Percentiles rank a stretch among this genome's conserved stretches.
Evolutionary conservation across 2,797 vertebrate genomes (phyloP).

Genomic region (Rhabdomys pumilio): DNA sequence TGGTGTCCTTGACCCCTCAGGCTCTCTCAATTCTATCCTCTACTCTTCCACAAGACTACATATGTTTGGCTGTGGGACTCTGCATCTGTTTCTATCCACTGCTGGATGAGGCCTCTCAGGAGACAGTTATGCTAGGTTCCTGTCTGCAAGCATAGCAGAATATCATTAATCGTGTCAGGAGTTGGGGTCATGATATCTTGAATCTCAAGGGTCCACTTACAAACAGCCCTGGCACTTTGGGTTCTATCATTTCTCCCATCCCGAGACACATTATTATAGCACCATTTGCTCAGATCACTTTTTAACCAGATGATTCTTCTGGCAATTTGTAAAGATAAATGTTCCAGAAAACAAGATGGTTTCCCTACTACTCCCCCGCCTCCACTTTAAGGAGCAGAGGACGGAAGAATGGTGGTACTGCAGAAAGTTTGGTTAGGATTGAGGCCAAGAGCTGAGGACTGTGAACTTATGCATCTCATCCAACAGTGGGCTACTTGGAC

Average conservation of each 20-base stretch:
- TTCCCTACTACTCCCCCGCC: neutral
- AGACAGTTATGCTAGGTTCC: neutral
- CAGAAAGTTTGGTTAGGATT: neutral
- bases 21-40: neutral
- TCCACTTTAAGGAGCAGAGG: neutral
- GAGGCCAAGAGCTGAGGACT: neutral
- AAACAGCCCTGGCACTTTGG: neutral
- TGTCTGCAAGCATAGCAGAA: neutral
- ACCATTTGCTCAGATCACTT: conserved; percentile 33
- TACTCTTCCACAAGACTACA: neutral
- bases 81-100: neutral
- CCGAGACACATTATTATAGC: neutral
- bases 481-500: neutral
- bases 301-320: conserved; percentile 41
- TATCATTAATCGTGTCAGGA: neutral
- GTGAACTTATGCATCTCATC: accelerated
- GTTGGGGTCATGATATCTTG: neutral
- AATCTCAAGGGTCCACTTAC: conserved; percentile 66
- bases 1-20: neutral
- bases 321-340: neutral
- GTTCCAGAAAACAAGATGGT: conserved; percentile 55
- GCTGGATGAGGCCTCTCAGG: neutral
- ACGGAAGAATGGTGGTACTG: neutral
- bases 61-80: neutral
- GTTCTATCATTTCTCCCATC: neutral